Conservation (phyloP, 2,113 vertebrate genomes). For the Coryphaenoides rupestris region DNA sequence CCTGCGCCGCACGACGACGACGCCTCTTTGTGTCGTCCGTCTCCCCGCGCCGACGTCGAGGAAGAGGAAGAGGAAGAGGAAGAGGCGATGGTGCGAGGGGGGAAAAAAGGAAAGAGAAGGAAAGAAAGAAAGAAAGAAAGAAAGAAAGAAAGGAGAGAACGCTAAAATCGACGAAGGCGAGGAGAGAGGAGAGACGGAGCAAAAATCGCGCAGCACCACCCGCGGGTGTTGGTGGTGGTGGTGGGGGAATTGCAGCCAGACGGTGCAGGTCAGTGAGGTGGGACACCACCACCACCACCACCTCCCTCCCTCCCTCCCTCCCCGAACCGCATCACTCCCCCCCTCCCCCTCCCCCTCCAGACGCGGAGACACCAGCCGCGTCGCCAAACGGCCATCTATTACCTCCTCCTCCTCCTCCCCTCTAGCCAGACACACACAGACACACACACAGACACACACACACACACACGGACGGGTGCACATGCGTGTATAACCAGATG, state of each 20-base stretch:
- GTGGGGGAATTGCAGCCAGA: conserved; percentile 52
- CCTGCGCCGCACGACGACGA: conserved; percentile 52
- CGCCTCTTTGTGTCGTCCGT: conserved; percentile 63
- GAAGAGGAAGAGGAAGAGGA: conserved; percentile 35
- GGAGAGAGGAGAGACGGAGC: background rate
- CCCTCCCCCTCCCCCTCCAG: conserved; percentile 40
- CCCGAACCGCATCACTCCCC: conserved; percentile 37
- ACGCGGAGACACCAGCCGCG: conserved; percentile 53
- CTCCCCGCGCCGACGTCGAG: conserved; percentile 37
- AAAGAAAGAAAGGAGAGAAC: conserved; percentile 19
- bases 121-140: background rate
- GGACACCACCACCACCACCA: conserved; percentile 28
- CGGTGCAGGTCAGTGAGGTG: conserved; percentile 68
- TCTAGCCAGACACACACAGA: conserved; percentile 6
- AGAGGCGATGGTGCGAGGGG: conserved; percentile 16
- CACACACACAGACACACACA: conserved; percentile 9
- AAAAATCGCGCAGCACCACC: conserved; percentile 10
- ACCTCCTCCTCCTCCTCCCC: conserved; percentile 13
- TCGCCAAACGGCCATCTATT: conserved; percentile 53
- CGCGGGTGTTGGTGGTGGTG: too few species aligned
- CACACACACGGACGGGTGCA: background rate
- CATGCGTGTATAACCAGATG: too few species aligned
- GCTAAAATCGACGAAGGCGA: conserved; percentile 13
- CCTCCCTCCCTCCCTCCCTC: background rate
- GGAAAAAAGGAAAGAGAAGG: conserved; percentile 18